These are phyloP conservation scores for Micrastur ruficollis DNA, from an alignment of 2,797 vertebrate species.

Conservation along the genomic window DNA sequence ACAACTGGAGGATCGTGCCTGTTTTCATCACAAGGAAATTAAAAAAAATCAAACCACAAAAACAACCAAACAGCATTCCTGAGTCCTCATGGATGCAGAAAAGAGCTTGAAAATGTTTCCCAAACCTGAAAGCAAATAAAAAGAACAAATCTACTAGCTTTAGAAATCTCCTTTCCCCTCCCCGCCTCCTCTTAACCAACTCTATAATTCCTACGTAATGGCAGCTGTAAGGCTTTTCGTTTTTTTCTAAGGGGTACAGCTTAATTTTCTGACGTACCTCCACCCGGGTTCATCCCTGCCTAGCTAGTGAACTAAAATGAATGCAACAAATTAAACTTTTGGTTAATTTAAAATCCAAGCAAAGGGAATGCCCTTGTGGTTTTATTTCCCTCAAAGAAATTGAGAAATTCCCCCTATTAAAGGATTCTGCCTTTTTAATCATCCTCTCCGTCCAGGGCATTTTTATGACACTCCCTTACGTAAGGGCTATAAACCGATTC, in stretches of 20 bases:
- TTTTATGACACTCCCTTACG: not conserved
- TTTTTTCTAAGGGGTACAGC: not conserved
- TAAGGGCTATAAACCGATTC: not conserved
- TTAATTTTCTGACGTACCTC: not conserved
- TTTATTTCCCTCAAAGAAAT: not conserved
- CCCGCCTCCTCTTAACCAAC: accelerated
- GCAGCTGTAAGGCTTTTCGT: not conserved
- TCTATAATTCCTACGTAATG: accelerated
- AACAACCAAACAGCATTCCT: not conserved
- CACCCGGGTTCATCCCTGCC: accelerated
- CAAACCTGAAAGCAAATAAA: not conserved
- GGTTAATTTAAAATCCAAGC: not conserved
- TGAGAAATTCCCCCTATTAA: not conserved
- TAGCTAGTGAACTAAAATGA: not conserved
- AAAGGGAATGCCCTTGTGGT: not conserved
- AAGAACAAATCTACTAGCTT: not conserved
- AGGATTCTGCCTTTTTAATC: not conserved
- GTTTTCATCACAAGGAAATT: not conserved
- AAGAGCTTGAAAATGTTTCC: not conserved
- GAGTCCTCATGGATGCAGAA: not conserved
- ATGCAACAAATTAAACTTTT: not conserved
- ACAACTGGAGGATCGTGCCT: accelerated
- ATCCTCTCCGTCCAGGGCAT: not conserved
- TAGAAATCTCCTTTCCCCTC: not conserved
- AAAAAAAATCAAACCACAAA: not conserved